phyloP scores from a whole-genome alignment of 2,113 vertebrate genomes.

The Sebastes schlegelii region DNA sequence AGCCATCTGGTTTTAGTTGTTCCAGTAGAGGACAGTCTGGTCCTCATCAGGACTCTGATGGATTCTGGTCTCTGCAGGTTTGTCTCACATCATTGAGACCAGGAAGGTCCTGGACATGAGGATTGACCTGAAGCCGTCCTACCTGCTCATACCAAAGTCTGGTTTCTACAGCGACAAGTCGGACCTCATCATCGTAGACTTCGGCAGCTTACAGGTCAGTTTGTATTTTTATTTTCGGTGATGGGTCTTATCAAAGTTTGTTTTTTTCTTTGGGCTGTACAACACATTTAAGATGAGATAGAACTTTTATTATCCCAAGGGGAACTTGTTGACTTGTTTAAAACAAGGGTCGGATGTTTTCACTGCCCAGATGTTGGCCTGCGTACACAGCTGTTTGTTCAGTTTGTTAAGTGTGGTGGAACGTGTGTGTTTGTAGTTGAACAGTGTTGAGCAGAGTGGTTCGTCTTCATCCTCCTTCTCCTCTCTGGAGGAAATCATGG shows the following conservation, averaged over 20 bases:
- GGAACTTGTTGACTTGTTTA: background rate
- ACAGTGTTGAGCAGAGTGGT: conserved; percentile 87
- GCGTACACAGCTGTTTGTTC: background rate
- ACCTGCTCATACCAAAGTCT: conserved; percentile 90
- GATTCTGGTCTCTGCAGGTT: conserved; percentile 80
- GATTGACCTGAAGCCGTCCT: conserved; percentile 94
- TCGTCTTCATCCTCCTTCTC: conserved; percentile 81
- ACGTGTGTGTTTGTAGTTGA: conserved; percentile 80
- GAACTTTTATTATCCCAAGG: too few species aligned
- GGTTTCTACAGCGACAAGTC: conserved; percentile 89
- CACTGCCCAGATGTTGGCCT: background rate
- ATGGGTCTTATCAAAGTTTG: background rate
- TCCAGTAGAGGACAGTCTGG: background rate
- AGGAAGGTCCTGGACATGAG: conserved; percentile 93
- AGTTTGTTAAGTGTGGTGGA: background rate
- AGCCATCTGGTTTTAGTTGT: too few species aligned
- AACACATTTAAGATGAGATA: background rate
- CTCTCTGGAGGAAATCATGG: conserved; percentile 96
- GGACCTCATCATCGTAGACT: conserved; percentile 93
- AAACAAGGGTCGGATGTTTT: too few species aligned
- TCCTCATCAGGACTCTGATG: background rate
- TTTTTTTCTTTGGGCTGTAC: background rate
- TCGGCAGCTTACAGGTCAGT: conserved; percentile 92
- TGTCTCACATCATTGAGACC: conserved; percentile 95
- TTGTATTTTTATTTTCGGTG: background rate